phyloP scores from a whole-genome alignment of 2,888 invertebrate species.

The Nasonia oneida region DNA sequence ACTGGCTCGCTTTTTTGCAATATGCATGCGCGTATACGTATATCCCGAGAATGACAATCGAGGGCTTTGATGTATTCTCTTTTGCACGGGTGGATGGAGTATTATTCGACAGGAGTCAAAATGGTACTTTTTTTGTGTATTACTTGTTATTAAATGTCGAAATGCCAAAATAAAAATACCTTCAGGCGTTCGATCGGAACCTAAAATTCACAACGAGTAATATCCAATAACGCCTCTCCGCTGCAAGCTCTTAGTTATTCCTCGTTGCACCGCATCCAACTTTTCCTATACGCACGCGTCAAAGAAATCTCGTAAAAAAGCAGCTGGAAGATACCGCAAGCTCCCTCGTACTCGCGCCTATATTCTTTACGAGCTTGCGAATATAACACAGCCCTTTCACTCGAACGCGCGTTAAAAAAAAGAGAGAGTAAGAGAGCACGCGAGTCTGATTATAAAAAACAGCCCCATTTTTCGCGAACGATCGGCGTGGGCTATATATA shows the following conservation, averaged over 20 bases:
- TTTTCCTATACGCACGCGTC: neutral
- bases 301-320: constrained; percentile 47
- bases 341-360: neutral
- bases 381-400: constrained; percentile 35
- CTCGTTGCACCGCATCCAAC: neutral
- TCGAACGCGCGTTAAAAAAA: constrained; percentile 35
- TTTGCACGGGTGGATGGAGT: too few relatives aligned
- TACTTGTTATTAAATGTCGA: too few relatives aligned
- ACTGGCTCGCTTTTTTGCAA: neutral
- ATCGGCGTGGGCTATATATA: constrained; percentile 33
- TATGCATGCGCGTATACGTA: neutral
- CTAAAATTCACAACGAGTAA: neutral
- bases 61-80: neutral
- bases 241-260: constrained; percentile 31
- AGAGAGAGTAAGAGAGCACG: neutral
- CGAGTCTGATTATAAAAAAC: constrained; percentile 63
- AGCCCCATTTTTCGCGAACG: constrained; percentile 28
- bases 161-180: too few relatives aligned
- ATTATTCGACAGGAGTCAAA: too few relatives aligned
- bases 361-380: constrained; percentile 11
- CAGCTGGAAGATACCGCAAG: neutral
- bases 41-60: neutral
- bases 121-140: too few relatives aligned
- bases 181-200: neutral
- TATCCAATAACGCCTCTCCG: neutral